Conservation (phyloP, 2,888 invertebrate species). For the Patella ulyssiponensis region DNA sequence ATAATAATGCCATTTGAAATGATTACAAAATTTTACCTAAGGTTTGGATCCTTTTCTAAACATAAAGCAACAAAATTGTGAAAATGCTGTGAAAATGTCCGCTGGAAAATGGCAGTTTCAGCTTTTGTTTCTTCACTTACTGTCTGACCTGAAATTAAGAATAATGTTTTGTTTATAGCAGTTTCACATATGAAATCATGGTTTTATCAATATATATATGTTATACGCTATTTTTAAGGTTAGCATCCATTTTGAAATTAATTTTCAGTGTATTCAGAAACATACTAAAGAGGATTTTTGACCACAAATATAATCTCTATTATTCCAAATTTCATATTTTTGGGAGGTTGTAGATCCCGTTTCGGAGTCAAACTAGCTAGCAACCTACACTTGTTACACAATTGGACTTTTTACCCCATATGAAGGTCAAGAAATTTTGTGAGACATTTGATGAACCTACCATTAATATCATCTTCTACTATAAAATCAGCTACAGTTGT, state of each 20-base stretch:
- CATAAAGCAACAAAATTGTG: slow-evolving; percentile 82
- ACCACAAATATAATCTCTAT: no score
- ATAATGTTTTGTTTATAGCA: slow-evolving; percentile 15
- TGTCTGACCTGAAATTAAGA: slow-evolving; percentile 29
- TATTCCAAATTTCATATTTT: no score
- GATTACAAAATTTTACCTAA: slow-evolving; percentile 45
- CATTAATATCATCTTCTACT: slow-evolving; percentile 49
- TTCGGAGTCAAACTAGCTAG: no score
- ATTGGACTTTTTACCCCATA: no score
- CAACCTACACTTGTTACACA: no score
- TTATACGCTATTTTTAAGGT: background rate
- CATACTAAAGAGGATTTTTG: no score
- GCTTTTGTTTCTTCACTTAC: slow-evolving; percentile 33
- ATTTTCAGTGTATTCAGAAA: no score
- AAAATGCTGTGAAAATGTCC: slow-evolving; percentile 83
- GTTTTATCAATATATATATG: slow-evolving; percentile 1
- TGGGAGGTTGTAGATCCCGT: no score
- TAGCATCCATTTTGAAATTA: no score
- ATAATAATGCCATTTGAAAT: slow-evolving; percentile 8
- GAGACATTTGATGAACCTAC: background rate
- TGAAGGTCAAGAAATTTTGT: no score
- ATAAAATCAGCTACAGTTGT: slow-evolving; percentile 76
- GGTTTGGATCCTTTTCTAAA: slow-evolving; percentile 58
- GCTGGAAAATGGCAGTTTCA: slow-evolving; percentile 58
- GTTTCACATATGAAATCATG: background rate